A percentile compares a stretch with the other conserved stretches of the same genome.
phyloP scores from a whole-genome alignment of 2,888 invertebrate species.

The Muscina levida region DNA sequence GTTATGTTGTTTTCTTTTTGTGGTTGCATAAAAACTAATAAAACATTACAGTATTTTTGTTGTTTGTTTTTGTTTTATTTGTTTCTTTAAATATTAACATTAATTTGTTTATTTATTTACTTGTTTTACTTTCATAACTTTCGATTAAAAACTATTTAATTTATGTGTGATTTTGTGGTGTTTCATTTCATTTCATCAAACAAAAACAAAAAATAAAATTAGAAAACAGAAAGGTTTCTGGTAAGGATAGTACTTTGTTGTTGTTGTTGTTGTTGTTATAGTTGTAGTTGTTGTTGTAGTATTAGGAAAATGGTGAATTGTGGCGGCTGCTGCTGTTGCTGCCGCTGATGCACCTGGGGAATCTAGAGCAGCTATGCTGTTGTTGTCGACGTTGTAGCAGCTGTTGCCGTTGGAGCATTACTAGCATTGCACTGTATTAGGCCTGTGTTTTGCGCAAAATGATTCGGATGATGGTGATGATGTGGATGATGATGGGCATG shows the following conservation, averaged over 20 bases:
- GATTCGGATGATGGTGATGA: conserved; percentile 68
- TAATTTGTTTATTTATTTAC: conserved; percentile 62
- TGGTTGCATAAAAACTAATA: conserved; percentile 55
- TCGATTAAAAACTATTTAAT: conserved; percentile 62
- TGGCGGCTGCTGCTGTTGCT: conserved; percentile 63
- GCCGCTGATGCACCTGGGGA: conserved; percentile 27
- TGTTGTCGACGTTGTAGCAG: conserved; percentile 73
- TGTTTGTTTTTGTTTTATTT: conserved; percentile 47
- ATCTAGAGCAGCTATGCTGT: conserved; percentile 76
- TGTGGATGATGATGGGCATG: conserved; percentile 48
- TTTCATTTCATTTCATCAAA: conserved; percentile 39
- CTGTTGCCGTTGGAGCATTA: conserved; percentile 70
- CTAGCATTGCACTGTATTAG: conserved; percentile 79
- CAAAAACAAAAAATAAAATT: too few relatives aligned
- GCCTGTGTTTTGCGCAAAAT: conserved; percentile 74
- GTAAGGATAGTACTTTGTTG: conserved; percentile 37
- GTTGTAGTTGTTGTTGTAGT: conserved; percentile 59
- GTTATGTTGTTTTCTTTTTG: conserved; percentile 28
- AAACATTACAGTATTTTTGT: conserved; percentile 44
- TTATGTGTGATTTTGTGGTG: conserved; percentile 50
- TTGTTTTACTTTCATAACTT: conserved; percentile 62
- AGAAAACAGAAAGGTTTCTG: conserved; percentile 56
- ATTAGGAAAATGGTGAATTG: conserved; percentile 56
- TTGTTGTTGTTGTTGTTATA: conserved; percentile 47
- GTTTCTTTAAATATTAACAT: conserved; percentile 61